Evolutionary conservation across 2,888 invertebrate species (phyloP).

Genomic region (Parnassius orleans): DNA sequence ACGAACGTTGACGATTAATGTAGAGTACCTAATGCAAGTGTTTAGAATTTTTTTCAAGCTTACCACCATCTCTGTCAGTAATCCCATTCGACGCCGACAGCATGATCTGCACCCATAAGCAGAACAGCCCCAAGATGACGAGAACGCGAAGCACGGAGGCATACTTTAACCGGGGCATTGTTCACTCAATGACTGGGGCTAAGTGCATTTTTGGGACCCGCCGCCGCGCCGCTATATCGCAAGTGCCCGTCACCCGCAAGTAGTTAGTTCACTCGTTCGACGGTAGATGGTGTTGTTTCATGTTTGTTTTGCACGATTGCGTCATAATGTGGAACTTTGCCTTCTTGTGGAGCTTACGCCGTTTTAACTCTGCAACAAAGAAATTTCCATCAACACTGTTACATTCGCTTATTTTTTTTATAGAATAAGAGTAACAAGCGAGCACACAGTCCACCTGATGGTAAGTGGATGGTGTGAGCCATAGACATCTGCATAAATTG

Average conservation of each 20-base stretch:
- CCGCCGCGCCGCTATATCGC: constrained; percentile 33
- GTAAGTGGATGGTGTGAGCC: too few relatives aligned
- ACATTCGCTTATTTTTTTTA: too few relatives aligned
- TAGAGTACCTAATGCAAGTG: too few relatives aligned
- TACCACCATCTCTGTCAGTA: constrained; percentile 62
- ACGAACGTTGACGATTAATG: too few relatives aligned
- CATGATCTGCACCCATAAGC: constrained; percentile 74
- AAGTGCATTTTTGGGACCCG: constrained; percentile 26
- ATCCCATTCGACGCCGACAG: constrained; percentile 59
- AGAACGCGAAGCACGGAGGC: constrained; percentile 65
- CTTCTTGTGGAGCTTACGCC: neutral
- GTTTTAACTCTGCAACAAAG: constrained; percentile 1
- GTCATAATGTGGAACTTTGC: neutral
- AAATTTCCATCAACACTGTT: too few relatives aligned
- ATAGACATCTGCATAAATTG: too few relatives aligned
- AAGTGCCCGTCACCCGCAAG: constrained; percentile 36
- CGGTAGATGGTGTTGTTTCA: constrained; percentile 31
- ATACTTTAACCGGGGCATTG: constrained; percentile 75
- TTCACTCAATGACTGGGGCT: constrained; percentile 10
- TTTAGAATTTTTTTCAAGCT: constrained; percentile 23
- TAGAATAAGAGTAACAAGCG: too few relatives aligned
- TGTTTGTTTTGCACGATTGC: neutral
- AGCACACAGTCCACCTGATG: too few relatives aligned
- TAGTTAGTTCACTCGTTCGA: constrained; percentile 14
- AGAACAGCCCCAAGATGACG: constrained; percentile 64